A percentile compares a stretch with the other conserved stretches of the same genome.
These are phyloP conservation scores for Drosophila pseudoananassae DNA, from an alignment of 1,140 invertebrate genomes.

Conservation along the genomic window DNA sequence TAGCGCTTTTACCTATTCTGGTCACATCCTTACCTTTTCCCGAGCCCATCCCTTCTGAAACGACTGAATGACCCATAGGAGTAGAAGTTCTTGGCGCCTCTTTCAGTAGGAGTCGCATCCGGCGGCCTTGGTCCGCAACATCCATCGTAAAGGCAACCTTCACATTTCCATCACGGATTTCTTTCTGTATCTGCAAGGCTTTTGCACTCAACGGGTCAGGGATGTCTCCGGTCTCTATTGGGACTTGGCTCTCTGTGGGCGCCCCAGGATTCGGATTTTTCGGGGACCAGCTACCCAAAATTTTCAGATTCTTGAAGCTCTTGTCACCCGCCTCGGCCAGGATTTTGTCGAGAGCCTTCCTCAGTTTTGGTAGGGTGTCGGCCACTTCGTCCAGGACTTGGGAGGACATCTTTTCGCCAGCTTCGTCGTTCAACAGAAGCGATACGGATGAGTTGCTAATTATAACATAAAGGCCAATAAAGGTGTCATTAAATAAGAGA, in stretches of 20 bases:
- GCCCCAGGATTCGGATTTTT: background rate
- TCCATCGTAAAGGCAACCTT: slow-evolving; percentile 34
- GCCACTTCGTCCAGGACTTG: slow-evolving; percentile 15
- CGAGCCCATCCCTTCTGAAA: background rate
- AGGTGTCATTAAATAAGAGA: slow-evolving; percentile 13
- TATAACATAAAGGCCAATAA: background rate
- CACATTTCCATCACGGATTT: slow-evolving; percentile 24
- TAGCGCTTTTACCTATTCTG: background rate
- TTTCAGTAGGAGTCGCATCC: slow-evolving; percentile 15
- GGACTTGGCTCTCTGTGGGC: background rate
- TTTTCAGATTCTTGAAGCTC: slow-evolving; percentile 3
- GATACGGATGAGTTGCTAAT: slow-evolving; percentile 40
- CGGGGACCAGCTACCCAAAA: slow-evolving; percentile 21
- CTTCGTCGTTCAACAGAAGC: slow-evolving; percentile 36
- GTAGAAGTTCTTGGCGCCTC: background rate
- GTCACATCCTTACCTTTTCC: background rate
- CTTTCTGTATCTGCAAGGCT: slow-evolving; percentile 7
- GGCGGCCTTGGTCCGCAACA: slow-evolving; percentile 4
- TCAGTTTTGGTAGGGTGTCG: slow-evolving; percentile 23
- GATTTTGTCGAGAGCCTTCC: slow-evolving; percentile 5
- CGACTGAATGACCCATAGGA: too few species aligned
- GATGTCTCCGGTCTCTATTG: background rate
- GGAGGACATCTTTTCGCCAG: background rate
- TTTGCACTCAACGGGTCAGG: slow-evolving; percentile 5
- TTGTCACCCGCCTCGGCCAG: background rate